Conservation (phyloP, 2,113 vertebrate genomes). For the Zosterops pallidus region DNA sequence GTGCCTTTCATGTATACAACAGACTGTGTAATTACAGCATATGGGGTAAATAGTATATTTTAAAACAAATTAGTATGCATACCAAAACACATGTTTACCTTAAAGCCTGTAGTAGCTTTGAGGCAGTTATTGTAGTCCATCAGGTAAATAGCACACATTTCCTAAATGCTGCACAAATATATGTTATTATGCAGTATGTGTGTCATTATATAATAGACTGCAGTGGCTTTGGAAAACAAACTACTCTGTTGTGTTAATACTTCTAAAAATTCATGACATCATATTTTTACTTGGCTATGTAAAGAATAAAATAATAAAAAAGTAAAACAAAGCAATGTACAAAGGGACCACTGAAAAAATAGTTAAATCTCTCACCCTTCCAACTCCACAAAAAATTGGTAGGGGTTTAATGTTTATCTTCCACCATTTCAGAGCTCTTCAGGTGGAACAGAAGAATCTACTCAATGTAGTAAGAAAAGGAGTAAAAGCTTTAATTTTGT, state of each 20-base stretch:
- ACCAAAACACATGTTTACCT: slow-evolving; percentile 54
- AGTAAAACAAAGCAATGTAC: neutral
- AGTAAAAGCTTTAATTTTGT: neutral
- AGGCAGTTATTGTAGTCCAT: slow-evolving; percentile 38
- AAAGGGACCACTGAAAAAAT: neutral
- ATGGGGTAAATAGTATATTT: slow-evolving; percentile 45
- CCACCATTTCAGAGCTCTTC: neutral
- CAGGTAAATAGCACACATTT: slow-evolving; percentile 13
- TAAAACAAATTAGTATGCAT: slow-evolving; percentile 58
- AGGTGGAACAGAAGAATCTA: neutral
- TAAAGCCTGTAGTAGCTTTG: slow-evolving; percentile 20
- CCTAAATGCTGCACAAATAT: neutral
- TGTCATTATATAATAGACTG: slow-evolving; percentile 14
- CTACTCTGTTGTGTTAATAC: neutral
- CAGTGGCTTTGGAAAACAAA: neutral
- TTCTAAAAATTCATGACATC: neutral
- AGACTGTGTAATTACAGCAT: slow-evolving; percentile 43
- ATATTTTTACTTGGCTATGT: neutral
- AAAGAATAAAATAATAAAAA: neutral
- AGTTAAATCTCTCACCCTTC: neutral
- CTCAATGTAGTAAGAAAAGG: neutral
- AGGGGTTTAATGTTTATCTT: neutral
- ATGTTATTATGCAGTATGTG: neutral
- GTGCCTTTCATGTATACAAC: neutral
- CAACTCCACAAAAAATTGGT: neutral